Conservation (phyloP, 53 echinoderm and acorn worm genomes). For the Temnopleurus reevesii region DNA sequence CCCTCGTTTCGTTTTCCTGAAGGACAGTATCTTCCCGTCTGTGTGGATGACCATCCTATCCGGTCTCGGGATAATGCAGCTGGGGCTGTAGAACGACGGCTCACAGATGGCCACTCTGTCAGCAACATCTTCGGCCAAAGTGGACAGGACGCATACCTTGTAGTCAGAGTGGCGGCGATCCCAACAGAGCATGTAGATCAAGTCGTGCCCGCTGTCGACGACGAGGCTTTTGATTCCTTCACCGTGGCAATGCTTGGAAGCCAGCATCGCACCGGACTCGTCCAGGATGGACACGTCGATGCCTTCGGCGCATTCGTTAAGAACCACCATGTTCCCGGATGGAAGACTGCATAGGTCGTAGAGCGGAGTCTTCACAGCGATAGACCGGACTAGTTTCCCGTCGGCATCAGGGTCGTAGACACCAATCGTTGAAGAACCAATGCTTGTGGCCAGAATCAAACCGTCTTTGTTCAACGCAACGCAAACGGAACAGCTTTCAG, state of each 20-base stretch:
- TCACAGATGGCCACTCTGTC: not conserved
- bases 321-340: not conserved
- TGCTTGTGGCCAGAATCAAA: not conserved
- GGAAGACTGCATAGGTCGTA: conserved; percentile 1
- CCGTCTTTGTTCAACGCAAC: not conserved
- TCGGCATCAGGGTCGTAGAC: not conserved
- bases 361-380: not conserved
- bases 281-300: conserved; percentile 6
- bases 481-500: not conserved
- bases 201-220: conserved; percentile 23
- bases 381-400: not conserved
- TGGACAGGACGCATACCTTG: conserved; percentile 4
- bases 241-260: conserved; percentile 27
- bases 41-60: not conserved
- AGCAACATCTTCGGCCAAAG: not conserved
- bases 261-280: not conserved
- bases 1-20: conserved; percentile 10
- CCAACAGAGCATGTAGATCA: conserved; percentile 3
- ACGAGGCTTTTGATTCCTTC: conserved; percentile 20
- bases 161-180: not conserved
- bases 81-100: conserved; percentile 28
- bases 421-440: not conserved
- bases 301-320: conserved; percentile 26
- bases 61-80: conserved; percentile 6
- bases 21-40: conserved; percentile 26